Percentiles rank a stretch among this genome's conserved stretches.
phyloP scores from a whole-genome alignment of 2,797 vertebrate genomes.

The Ctenopoma kingsleyae region DNA sequence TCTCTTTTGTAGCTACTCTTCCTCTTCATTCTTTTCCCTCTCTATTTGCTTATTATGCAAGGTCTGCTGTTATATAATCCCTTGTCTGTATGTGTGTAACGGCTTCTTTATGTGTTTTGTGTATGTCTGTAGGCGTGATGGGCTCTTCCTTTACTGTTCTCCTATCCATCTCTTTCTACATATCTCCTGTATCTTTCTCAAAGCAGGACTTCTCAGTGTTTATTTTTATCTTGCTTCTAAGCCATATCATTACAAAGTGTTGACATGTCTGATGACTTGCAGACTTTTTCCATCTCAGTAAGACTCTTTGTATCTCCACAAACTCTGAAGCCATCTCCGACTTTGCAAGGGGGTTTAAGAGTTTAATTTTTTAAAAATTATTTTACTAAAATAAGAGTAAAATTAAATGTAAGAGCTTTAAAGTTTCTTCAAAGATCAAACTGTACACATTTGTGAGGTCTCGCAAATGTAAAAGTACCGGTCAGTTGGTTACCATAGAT shows the following conservation, averaged over 20 bases:
- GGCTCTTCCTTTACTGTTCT: not conserved
- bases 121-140: not conserved
- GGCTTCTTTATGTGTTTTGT: constrained; percentile 18
- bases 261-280: not conserved
- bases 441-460: too few relatives aligned
- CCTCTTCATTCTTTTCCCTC: not conserved
- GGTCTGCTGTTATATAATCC: constrained; percentile 48
- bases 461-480: too few relatives aligned
- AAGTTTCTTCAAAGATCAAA: too few relatives aligned
- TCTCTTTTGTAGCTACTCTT: constrained; percentile 9
- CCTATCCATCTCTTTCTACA: not conserved
- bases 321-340: not conserved
- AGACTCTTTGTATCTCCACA: not conserved
- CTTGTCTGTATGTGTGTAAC: constrained; percentile 18
- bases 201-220: not conserved
- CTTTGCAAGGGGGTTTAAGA: too few relatives aligned
- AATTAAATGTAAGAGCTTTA: too few relatives aligned
- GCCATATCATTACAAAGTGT: not conserved
- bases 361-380: too few relatives aligned
- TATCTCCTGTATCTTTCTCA: not conserved
- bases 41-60: constrained; percentile 35
- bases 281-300: not conserved
- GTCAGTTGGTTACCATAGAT: too few relatives aligned
- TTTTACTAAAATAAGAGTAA: too few relatives aligned
- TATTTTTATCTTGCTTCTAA: not conserved